A percentile compares a stretch with the other conserved stretches of the same genome.
Conservation (phyloP, 2,888 invertebrate genomes). For the Heliconius sara region DNA sequence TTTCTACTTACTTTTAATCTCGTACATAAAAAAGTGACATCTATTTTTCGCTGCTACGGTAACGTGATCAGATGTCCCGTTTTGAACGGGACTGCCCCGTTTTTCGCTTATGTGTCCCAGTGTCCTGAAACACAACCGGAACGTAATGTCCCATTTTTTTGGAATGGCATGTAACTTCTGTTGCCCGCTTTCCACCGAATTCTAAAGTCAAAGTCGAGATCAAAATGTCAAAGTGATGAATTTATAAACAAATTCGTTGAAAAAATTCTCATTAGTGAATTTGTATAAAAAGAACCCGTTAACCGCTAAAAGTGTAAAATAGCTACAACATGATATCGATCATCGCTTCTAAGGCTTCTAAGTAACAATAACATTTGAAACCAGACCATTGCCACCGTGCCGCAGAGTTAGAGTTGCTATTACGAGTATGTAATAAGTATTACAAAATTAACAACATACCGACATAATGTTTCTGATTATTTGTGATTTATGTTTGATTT, state of each 20-base stretch:
- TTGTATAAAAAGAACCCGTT: background rate
- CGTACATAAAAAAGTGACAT: too few relatives aligned
- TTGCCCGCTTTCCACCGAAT: too few relatives aligned
- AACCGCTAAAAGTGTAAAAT: conserved; percentile 13
- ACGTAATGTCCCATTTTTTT: too few relatives aligned
- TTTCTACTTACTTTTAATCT: too few relatives aligned
- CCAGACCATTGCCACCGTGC: conserved; percentile 34
- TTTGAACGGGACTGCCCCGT: too few relatives aligned
- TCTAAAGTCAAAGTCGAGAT: too few relatives aligned
- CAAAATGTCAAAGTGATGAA: background rate
- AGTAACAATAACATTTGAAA: conserved; percentile 39
- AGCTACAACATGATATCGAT: conserved; percentile 26
- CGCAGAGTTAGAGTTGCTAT: background rate
- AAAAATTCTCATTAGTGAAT: background rate
- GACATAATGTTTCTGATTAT: background rate
- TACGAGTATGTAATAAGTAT: background rate
- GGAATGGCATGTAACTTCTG: too few relatives aligned
- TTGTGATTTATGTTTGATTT: too few relatives aligned
- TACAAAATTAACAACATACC: background rate
- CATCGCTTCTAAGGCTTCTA: conserved; percentile 39
- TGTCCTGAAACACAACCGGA: too few relatives aligned
- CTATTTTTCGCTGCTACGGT: too few relatives aligned
- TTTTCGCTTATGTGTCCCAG: too few relatives aligned
- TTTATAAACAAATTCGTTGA: background rate
- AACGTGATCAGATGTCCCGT: too few relatives aligned